Percentiles rank a stretch among this genome's conserved stretches.
These are phyloP conservation scores for Stenodera caucasica DNA, from an alignment of 2,888 invertebrate species.

Conservation along the genomic window DNA sequence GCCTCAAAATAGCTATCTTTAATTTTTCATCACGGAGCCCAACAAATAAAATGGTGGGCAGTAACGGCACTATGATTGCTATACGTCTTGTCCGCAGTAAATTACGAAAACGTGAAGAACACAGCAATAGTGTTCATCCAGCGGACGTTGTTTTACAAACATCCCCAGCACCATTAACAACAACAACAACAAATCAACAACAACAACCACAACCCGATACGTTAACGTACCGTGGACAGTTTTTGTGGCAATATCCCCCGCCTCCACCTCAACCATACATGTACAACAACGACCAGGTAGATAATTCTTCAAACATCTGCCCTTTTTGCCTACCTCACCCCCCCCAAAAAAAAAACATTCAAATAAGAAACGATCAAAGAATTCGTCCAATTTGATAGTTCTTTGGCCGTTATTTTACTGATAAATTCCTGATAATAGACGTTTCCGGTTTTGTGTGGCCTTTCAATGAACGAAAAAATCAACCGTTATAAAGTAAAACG, in stretches of 20 bases:
- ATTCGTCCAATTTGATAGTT: neutral
- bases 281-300: slow-evolving; percentile 81
- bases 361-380: neutral
- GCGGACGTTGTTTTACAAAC: slow-evolving; percentile 66
- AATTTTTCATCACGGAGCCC: slow-evolving; percentile 47
- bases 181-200: slow-evolving; percentile 44
- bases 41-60: slow-evolving; percentile 73
- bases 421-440: slow-evolving; percentile 2
- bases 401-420: neutral
- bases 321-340: slow-evolving; percentile 3
- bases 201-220: slow-evolving; percentile 57
- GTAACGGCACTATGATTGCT: slow-evolving; percentile 83
- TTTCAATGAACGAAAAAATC: slow-evolving; percentile 3
- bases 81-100: slow-evolving; percentile 91
- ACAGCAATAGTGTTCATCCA: slow-evolving; percentile 70
- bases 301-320: slow-evolving; percentile 44
- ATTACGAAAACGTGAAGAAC: slow-evolving; percentile 83
- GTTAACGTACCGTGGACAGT: slow-evolving; percentile 68
- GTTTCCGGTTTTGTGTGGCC: slow-evolving; percentile 4
- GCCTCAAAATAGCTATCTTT: slow-evolving; percentile 54
- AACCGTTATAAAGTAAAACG: slow-evolving; percentile 23
- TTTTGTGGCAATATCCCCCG: slow-evolving; percentile 83
- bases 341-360: too few species aligned
- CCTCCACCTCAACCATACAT: slow-evolving; percentile 69
- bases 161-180: slow-evolving; percentile 53